phyloP scores from a whole-genome alignment of 1,140 invertebrate species.

The Physella acuta region DNA sequence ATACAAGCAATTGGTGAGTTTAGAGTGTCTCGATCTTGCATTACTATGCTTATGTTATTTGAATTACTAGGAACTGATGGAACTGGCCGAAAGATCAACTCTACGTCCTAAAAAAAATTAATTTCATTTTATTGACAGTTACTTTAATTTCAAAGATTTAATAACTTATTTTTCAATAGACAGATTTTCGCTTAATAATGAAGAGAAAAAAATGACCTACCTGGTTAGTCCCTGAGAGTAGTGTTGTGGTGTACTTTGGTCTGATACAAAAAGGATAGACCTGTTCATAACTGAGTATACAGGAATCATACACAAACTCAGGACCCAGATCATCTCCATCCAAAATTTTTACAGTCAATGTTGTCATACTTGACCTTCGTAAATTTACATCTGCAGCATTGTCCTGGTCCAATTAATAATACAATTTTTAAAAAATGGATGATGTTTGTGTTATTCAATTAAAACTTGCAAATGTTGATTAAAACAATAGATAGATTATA shows the following conservation, averaged over 20 bases:
- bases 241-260: conserved; percentile 32
- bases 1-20: not conserved
- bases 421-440: not conserved
- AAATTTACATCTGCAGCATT: not conserved
- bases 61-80: conserved; percentile 1
- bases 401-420: not conserved
- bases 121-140: not conserved
- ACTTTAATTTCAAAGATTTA: not conserved
- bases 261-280: conserved; percentile 30
- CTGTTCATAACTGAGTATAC: conserved; percentile 15
- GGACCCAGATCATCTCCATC: conserved; percentile 49
- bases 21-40: conserved; percentile 17
- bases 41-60: not conserved
- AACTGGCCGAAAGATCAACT: not conserved
- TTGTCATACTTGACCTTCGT: conserved; percentile 25
- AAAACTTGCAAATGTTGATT: not conserved
- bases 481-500: not conserved
- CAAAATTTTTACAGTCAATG: conserved; percentile 32
- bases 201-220: not conserved
- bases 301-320: conserved; percentile 37
- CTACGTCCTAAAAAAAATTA: not conserved
- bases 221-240: conserved; percentile 19
- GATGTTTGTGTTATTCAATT: not conserved
- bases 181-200: not conserved
- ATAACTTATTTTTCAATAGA: not conserved